Evolutionary conservation across 2,888 invertebrate genomes (phyloP), one percentile per base, ranked within the genome.

Genomic region (Calameuta idolon): DNA sequence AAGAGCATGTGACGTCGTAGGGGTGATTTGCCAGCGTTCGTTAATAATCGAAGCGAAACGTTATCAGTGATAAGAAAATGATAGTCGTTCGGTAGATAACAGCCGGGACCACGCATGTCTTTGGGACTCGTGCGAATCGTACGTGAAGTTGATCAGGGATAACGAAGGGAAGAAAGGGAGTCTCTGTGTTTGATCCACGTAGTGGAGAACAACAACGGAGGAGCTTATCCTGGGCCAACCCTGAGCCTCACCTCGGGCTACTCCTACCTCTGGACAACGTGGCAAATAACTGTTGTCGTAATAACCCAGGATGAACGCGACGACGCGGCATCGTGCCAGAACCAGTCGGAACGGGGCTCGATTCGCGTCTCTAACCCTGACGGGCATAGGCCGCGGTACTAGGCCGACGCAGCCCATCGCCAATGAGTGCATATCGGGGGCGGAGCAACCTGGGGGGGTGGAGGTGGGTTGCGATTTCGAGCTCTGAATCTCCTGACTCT

Each of bases 371-470:
- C 79, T 82, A 83, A 80, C 84, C 76, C 77, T 76, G 79, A 77
- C 88, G 85, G 89, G 89, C 87, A 89, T 89, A 89, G 90, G 90
- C 89, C 89, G 87, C 86, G 83, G 87, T 83, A 87, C 86, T 89
- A 90, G 89, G 89, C 89, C 89, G 88, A 89, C 89, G 88, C 89
- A 85, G 87, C 85, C 85, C 88, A 88, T 90, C 90, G 87, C 90
- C 90, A 90, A 90, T 90, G 89, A 89, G 85, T 90, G 90, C 89
- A 89, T 89, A 87, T 89, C 86, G 87, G 87, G 89, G 90, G 90
- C 90, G 90, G 90, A 86, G 90, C 90, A 83, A 87, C 84, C 84
- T 83, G 84, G 87, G 83, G 83, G 69, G 81, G 83, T 35, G 12
- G 83, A 83, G 83, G 34, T 34, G 83, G 85, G 83, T 81, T 86